A percentile compares a stretch with the other conserved stretches of the same genome.
phyloP scores from a whole-genome alignment of 2,113 vertebrate species.

The Sturnira hondurensis region DNA sequence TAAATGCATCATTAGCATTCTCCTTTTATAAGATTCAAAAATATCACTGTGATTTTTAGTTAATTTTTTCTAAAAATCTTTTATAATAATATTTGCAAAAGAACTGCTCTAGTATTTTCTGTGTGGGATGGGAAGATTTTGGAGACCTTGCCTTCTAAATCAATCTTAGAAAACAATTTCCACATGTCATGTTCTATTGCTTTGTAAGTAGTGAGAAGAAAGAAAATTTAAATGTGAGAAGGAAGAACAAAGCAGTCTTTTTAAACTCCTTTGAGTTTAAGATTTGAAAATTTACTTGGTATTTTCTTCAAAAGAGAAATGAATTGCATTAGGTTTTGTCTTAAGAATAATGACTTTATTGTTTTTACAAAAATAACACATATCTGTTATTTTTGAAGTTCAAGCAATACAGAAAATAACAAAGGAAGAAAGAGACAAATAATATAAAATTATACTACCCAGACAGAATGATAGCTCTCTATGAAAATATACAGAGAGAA shows the following conservation, averaged over 20 bases:
- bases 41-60: background rate
- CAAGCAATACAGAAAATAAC: background rate
- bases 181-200: background rate
- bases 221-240: background rate
- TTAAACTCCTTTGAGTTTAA: background rate
- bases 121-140: conserved; percentile 41
- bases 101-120: background rate
- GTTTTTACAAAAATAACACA: conserved; percentile 41
- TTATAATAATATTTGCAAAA: conserved; percentile 47
- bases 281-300: conserved; percentile 11
- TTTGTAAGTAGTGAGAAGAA: background rate
- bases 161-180: conserved; percentile 42
- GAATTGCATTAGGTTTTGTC: conserved; percentile 13
- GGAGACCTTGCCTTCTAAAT: background rate
- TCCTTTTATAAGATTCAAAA: conserved; percentile 5
- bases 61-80: conserved; percentile 33
- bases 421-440: background rate
- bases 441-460: background rate
- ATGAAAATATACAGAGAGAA: background rate
- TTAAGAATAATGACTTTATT: conserved; percentile 43
- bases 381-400: conserved; percentile 33
- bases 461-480: background rate
- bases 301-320: conserved; percentile 49
- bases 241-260: background rate
- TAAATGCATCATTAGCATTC: background rate